These are phyloP conservation scores for Nettapus auritus DNA, from an alignment of 2,113 vertebrate genomes.

Conservation along the genomic window DNA sequence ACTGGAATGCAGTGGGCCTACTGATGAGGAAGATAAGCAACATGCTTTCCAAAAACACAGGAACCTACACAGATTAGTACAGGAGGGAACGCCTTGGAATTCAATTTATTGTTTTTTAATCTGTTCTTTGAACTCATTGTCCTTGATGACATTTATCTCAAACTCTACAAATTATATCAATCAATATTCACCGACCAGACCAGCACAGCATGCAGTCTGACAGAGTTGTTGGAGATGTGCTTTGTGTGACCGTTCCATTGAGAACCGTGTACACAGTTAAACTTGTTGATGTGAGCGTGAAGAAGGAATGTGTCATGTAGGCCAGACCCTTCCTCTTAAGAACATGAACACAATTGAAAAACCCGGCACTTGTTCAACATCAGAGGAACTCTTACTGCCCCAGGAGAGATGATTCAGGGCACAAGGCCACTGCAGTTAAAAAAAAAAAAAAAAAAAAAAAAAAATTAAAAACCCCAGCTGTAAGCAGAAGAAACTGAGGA, in stretches of 20 bases:
- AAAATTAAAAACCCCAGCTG: constrained; percentile 51
- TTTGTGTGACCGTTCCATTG: neutral
- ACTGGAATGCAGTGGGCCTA: constrained; percentile 70
- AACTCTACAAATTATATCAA: constrained; percentile 22
- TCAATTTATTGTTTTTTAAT: constrained; percentile 71
- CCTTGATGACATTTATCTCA: constrained; percentile 78
- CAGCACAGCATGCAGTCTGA: neutral
- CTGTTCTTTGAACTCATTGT: constrained; percentile 79
- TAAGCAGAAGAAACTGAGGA: constrained; percentile 75
- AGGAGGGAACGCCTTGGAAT: constrained; percentile 76
- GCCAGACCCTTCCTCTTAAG: constrained; percentile 83
- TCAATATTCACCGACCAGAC: neutral
- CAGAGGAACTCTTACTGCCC: constrained; percentile 77
- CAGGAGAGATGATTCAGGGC: constrained; percentile 75
- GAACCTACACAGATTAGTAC: constrained; percentile 76
- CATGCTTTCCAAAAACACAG: constrained; percentile 78
- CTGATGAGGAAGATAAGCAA: constrained; percentile 76
- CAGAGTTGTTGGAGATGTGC: neutral
- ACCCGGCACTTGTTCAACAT: constrained; percentile 72
- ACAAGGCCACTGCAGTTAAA: constrained; percentile 80
- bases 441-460: constrained; percentile 67
- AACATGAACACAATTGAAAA: constrained; percentile 75
- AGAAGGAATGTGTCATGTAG: constrained; percentile 82
- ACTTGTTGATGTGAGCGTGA: constrained; percentile 85
- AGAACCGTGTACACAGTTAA: constrained; percentile 59